Base-by-base conservation (phyloP, 92 coral and sea anemone species). In the Zoanthus solanderi region DNA sequence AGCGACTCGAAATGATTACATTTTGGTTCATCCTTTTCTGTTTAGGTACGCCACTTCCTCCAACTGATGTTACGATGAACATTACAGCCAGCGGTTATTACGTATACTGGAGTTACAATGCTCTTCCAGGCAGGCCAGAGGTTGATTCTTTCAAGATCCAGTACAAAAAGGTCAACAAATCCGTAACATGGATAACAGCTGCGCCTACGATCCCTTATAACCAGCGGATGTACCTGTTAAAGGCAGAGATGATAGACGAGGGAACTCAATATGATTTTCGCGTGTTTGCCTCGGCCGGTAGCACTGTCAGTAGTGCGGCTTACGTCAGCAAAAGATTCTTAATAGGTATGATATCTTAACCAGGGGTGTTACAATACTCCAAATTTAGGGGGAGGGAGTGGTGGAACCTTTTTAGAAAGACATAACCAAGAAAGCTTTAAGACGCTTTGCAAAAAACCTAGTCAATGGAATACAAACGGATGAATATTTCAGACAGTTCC, bases 61-160 rank as follows among this genome's bases (percentile, higher is more conserved):
- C 99, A 18, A 68, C 91, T 72, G 89, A 94, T 76, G 97, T 97
- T 29, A 90, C 88, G 0, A 93, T 95, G 50, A 95, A 92, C 95
- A 87, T 90, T 73, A 97, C 98, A 50, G 72, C 87, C 29, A 88
- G 89, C 46, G 99, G 99, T 15, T 94, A 93, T 85, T 83, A 78
- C 76, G 67, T 97, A 52, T 89, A 93, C 15, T 97, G 99, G 99
- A 65, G 85, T 16, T 88, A 97, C 92, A 37, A 72, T 9, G 90
- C 88, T 44, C 96, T 93, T 13, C 99, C 99, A 42, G 98, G 98
- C 23, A 92, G 97, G 74, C 98, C 98, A 23, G 68, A 82, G 10
- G 93, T 92, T 56, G 93, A 95, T 65, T 93, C 81, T 79, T 97
- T 97, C 78, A 84, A 91, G 17, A 86, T 97, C 50, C 94, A 97